Conservation (phyloP, 2,888 invertebrate genomes). For the Hyppa rectilinea region DNA sequence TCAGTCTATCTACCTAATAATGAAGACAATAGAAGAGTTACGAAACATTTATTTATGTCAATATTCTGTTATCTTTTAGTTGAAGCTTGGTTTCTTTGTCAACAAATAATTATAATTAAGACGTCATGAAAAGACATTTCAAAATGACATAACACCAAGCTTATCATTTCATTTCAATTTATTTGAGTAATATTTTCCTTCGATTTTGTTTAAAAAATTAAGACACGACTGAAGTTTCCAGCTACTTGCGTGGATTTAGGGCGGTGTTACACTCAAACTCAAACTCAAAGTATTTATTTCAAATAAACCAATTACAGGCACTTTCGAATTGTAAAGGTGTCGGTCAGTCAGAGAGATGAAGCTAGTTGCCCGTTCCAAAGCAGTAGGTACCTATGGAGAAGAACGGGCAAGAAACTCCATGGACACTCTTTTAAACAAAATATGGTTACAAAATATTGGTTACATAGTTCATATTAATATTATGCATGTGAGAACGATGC, state of each 20-base stretch:
- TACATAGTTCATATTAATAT: too few species aligned
- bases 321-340: too few species aligned
- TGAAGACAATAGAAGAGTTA: background rate
- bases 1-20: background rate
- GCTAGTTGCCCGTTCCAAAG: too few species aligned
- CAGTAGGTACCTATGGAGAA: too few species aligned
- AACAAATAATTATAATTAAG: background rate
- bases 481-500: too few species aligned
- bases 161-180: conserved; percentile 18
- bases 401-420: too few species aligned
- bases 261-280: too few species aligned
- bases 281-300: too few species aligned
- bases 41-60: background rate
- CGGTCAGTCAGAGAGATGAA: too few species aligned
- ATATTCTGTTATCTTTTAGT: background rate
- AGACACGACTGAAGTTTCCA: background rate
- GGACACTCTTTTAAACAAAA: too few species aligned
- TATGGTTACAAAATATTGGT: too few species aligned
- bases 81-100: background rate
- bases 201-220: background rate
- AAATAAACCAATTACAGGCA: too few species aligned
- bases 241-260: background rate
- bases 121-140: background rate
- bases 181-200: background rate
- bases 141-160: background rate